phyloP scores from a whole-genome alignment of 2,888 invertebrate species.

The Ectemnius continuus region DNA sequence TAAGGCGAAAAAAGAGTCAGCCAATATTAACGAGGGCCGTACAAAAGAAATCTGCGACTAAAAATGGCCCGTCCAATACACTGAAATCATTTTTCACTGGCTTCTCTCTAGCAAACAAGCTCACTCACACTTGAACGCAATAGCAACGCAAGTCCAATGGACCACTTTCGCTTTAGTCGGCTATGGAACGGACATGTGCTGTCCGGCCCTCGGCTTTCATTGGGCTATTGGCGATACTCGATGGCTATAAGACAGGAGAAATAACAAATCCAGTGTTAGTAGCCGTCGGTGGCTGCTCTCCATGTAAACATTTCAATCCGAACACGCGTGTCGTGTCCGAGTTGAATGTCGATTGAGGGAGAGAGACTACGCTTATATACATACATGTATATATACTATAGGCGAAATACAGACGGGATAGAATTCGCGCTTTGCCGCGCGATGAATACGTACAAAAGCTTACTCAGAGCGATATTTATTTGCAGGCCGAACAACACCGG shows the following conservation, averaged over 20 bases:
- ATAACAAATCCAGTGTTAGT: constrained; percentile 20
- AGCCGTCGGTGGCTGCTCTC: not conserved
- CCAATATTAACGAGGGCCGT: constrained; percentile 33
- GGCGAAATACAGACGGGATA: not conserved
- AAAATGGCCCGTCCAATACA: too few relatives aligned
- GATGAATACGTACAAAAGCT: constrained; percentile 34
- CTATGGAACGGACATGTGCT: too few relatives aligned
- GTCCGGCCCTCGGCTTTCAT: too few relatives aligned
- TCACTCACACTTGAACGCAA: too few relatives aligned
- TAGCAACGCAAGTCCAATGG: too few relatives aligned
- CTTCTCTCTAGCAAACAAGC: too few relatives aligned
- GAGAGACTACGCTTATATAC: not conserved
- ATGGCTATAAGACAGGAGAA: not conserved
- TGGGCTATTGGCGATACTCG: too few relatives aligned
- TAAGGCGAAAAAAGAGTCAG: constrained; percentile 27
- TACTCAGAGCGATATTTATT: constrained; percentile 44
- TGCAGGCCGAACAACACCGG: constrained; percentile 9
- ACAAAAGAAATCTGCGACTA: not conserved
- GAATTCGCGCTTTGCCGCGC: not conserved
- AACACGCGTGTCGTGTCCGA: not conserved
- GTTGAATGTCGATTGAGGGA: not conserved
- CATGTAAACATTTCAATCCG: constrained; percentile 8
- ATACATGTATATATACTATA: too few relatives aligned
- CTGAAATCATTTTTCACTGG: too few relatives aligned
- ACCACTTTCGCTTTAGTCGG: too few relatives aligned